Conservation (phyloP, 2,888 invertebrate species). For the Calliopum simillimum region DNA sequence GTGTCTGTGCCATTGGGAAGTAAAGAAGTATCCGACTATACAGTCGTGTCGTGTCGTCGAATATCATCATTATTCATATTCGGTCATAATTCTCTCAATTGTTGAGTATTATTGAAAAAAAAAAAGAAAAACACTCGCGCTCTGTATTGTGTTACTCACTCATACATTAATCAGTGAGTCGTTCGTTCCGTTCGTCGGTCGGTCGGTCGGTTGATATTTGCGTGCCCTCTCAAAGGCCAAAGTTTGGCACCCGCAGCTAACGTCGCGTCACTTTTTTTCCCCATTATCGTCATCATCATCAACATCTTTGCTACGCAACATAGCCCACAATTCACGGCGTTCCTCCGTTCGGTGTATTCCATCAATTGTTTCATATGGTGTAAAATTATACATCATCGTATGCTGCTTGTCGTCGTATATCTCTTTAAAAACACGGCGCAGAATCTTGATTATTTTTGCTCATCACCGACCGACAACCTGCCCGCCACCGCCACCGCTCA, state of each 20-base stretch:
- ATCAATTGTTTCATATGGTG: no score
- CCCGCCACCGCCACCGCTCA: neutral
- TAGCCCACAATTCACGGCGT: no score
- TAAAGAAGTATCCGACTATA: neutral
- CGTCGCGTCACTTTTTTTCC: neutral
- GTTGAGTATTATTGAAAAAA: no score
- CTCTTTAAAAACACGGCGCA: constrained; percentile 22
- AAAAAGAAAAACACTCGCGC: no score
- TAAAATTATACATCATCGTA: no score
- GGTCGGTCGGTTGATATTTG: neutral
- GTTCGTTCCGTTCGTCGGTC: neutral
- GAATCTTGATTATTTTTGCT: constrained; percentile 24
- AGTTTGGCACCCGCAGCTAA: no score
- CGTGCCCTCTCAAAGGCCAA: neutral
- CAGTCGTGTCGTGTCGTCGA: no score
- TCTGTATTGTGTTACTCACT: neutral
- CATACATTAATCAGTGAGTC: neutral
- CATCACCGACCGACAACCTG: neutral
- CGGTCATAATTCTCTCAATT: constrained; percentile 1
- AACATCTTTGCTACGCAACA: no score
- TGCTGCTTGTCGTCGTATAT: neutral
- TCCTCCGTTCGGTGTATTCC: no score
- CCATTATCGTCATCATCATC: neutral
- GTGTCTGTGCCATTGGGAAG: constrained; percentile 30
- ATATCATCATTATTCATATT: neutral